Conservation (phyloP, 2,797 vertebrate species). For the Galaxias olidus region DNA sequence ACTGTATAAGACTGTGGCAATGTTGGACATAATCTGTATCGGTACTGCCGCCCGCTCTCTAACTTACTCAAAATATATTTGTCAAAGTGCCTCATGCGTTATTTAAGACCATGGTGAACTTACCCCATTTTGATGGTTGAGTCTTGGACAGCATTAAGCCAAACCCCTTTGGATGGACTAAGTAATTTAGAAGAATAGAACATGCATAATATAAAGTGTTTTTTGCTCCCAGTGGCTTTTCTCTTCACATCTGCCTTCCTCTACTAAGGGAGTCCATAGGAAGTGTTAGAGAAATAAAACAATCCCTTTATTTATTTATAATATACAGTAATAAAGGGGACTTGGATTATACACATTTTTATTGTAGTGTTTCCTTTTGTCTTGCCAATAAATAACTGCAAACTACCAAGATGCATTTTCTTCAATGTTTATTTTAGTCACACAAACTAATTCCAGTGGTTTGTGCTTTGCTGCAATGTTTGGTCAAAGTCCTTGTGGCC, state of each 20-base stretch:
- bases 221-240: not conserved
- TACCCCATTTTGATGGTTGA: not conserved
- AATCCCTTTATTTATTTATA: constrained; percentile 9
- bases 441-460: no score
- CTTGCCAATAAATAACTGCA: not conserved
- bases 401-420: no score
- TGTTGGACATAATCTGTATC: no score
- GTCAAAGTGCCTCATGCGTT: constrained; percentile 5
- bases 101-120: constrained; percentile 1
- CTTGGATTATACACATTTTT: not conserved
- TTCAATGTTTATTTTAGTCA: no score
- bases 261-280: no score
- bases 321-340: constrained; percentile 9
- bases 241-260: not conserved
- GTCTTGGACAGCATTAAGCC: not conserved
- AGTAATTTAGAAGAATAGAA: constrained; percentile 3
- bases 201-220: not conserved
- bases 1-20: no score
- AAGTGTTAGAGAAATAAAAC: not conserved
- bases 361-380: not conserved
- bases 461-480: no score
- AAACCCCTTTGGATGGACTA: not conserved
- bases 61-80: not conserved
- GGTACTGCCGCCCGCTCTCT: not conserved
- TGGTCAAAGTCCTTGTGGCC: no score